Percentiles rank a stretch among this genome's conserved stretches.
Conservation (phyloP, 2,113 vertebrate species). For the Neotoma lepida region DNA sequence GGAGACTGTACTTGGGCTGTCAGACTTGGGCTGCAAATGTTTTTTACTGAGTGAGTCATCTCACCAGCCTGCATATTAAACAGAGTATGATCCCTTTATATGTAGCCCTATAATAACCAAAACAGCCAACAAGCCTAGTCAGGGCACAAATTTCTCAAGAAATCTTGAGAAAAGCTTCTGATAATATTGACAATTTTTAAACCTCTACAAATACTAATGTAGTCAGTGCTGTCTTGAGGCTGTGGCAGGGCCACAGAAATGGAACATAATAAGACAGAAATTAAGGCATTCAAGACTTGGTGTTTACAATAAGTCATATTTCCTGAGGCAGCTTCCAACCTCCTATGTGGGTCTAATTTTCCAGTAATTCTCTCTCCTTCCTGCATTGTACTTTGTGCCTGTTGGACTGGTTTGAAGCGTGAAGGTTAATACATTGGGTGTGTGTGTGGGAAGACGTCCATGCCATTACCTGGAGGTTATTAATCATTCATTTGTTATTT, state of each 20-base stretch:
- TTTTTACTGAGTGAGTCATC: neutral
- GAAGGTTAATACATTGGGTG: slow-evolving; percentile 68
- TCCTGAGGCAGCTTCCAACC: slow-evolving; percentile 66
- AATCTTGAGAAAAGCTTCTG: neutral
- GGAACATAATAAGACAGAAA: neutral
- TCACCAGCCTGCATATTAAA: neutral
- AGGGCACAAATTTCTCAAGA: neutral
- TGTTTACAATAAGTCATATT: slow-evolving; percentile 30
- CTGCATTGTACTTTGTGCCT: slow-evolving; percentile 62
- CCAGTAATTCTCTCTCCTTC: slow-evolving; percentile 74
- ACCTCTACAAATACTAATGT: neutral
- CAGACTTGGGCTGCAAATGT: neutral
- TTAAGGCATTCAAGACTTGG: slow-evolving; percentile 29
- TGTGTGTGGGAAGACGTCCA: slow-evolving; percentile 76
- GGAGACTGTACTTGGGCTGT: neutral
- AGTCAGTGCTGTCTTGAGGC: neutral
- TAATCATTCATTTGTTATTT: slow-evolving; percentile 70
- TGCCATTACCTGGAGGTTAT: slow-evolving; percentile 51
- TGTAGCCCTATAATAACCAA: neutral
- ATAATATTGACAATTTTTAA: neutral
- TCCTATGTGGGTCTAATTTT: slow-evolving; percentile 59
- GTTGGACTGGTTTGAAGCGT: slow-evolving; percentile 65
- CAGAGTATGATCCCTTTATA: neutral
- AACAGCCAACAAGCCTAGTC: neutral
- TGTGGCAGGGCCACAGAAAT: neutral